Evolutionary conservation across 1,140 invertebrate species (phyloP).

Genomic region (Teleogryllus occipitalis): DNA sequence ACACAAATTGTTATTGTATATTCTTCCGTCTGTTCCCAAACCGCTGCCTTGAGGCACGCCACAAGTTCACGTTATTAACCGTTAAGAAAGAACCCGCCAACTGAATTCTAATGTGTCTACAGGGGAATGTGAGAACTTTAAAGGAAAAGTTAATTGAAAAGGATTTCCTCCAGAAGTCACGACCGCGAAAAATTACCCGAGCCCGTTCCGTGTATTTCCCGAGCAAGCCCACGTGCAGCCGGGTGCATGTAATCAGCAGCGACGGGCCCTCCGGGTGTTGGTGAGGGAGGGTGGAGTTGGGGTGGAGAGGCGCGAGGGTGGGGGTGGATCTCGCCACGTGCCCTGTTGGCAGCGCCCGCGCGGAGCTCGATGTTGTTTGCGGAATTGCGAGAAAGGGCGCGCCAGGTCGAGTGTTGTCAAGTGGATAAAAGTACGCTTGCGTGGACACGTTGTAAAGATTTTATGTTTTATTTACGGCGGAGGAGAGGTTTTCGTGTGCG

Average conservation of each 20-base stretch:
- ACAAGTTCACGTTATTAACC: neutral
- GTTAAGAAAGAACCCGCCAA: neutral
- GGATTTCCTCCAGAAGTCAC: neutral
- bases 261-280: too few species aligned
- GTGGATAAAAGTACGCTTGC: too few species aligned
- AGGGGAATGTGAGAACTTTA: neutral
- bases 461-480: too few species aligned
- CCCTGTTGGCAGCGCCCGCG: too few species aligned
- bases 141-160: neutral
- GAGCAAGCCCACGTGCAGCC: neutral
- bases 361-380: too few species aligned
- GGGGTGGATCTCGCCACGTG: too few species aligned
- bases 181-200: neutral
- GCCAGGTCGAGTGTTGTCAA: too few species aligned
- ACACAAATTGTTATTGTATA: too few species aligned
- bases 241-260: neutral
- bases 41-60: neutral
- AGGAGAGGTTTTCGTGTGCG: too few species aligned
- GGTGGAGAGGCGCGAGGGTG: too few species aligned
- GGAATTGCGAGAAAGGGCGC: too few species aligned
- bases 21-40: neutral
- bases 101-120: neutral
- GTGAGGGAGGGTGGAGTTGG: neutral
- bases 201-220: neutral
- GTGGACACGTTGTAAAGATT: too few species aligned